phyloP scores from a whole-genome alignment of 2,888 invertebrate species.

The Athetis lepigone region DNA sequence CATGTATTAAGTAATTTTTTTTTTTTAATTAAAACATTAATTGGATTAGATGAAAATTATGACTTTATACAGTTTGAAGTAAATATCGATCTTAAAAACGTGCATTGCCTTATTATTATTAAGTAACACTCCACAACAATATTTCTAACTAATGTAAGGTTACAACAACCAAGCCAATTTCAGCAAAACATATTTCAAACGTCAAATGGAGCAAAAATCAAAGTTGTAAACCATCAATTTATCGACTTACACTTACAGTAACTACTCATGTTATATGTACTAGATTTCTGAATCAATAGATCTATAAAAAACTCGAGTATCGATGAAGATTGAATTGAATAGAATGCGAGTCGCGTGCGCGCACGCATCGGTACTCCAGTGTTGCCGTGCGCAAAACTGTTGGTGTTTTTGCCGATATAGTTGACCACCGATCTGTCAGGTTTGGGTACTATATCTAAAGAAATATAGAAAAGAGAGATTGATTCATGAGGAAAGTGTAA shows the following conservation, averaged over 20 bases:
- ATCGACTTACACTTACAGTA: constrained; percentile 39
- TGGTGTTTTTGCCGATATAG: background rate
- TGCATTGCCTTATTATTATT: constrained; percentile 25
- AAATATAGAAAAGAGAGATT: background rate
- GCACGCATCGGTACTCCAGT: constrained; percentile 49
- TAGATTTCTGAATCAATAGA: constrained; percentile 44
- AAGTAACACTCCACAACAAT: constrained; percentile 24
- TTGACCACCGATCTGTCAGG: background rate
- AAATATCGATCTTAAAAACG: constrained; percentile 19
- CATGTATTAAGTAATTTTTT: no score
- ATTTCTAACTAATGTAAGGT: constrained; percentile 6
- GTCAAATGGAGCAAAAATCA: constrained; percentile 16
- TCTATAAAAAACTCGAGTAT: constrained; percentile 55
- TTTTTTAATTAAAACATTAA: no score
- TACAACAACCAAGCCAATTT: constrained; percentile 17
- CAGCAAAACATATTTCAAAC: constrained; percentile 27
- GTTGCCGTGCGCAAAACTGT: constrained; percentile 6
- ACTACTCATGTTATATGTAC: constrained; percentile 47
- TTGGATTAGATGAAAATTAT: no score
- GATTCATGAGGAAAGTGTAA: no score
- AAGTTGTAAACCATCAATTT: constrained; percentile 28
- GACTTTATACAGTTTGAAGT: no score
- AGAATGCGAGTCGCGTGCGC: constrained; percentile 56
- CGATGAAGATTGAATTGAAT: constrained; percentile 48
- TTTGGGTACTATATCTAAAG: no score